These are phyloP conservation scores for Mylabris sibirica DNA, from an alignment of 2,888 invertebrate genomes.

Conservation along the genomic window DNA sequence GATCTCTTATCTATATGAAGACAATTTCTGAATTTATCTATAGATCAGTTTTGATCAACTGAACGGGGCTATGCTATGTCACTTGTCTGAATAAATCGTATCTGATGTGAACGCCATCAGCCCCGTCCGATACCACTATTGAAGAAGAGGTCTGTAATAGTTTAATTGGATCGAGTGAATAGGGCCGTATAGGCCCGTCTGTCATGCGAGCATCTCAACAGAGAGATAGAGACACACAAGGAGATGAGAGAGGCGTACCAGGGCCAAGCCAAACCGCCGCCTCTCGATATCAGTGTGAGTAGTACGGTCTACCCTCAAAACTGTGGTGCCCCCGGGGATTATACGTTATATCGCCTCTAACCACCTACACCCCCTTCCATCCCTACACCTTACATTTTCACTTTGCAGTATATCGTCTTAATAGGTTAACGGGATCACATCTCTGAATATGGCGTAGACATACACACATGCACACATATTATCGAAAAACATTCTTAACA, in stretches of 20 bases:
- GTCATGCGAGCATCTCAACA: constrained; percentile 40
- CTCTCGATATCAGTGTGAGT: constrained; percentile 44
- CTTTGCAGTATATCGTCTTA: constrained; percentile 55
- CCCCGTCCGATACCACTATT: constrained; percentile 18
- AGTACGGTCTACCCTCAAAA: constrained; percentile 42
- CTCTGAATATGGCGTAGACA: constrained; percentile 34
- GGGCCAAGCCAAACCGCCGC: constrained; percentile 19
- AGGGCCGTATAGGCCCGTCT: constrained; percentile 52
- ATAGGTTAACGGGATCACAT: constrained; percentile 48
- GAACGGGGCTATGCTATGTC: not conserved
- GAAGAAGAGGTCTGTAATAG: constrained; percentile 43
- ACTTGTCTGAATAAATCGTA: constrained; percentile 17
- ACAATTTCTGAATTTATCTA: not conserved
- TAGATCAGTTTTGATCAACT: not conserved
- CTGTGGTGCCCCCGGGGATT: constrained; percentile 52
- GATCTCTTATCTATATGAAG: not conserved
- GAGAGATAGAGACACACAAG: not conserved
- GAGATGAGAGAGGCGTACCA: constrained; percentile 21
- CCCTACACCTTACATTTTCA: constrained; percentile 50
- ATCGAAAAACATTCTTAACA: constrained; percentile 32
- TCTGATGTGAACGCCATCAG: constrained; percentile 32
- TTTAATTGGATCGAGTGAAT: constrained; percentile 51
- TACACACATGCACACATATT: constrained; percentile 19
- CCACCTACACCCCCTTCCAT: constrained; percentile 40
- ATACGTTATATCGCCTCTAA: constrained; percentile 51